These are phyloP conservation scores for Paramuricea clavata DNA, from an alignment of 92 coral and sea anemone genomes.

Conservation along the genomic window DNA sequence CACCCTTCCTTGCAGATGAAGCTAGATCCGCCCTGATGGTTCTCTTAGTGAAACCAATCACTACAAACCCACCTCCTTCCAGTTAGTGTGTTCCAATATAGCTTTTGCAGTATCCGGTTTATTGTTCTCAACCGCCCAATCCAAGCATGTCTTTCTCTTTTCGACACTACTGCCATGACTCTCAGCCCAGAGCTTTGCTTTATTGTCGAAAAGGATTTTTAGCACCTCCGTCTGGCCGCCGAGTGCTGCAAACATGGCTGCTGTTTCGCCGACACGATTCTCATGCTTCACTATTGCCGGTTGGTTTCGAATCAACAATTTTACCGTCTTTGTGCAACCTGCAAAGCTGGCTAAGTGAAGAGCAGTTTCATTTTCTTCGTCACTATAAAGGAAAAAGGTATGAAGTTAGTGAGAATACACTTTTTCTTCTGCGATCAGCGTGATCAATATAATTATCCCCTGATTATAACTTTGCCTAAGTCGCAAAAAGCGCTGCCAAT, in stretches of 20 bases:
- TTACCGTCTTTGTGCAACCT: not conserved
- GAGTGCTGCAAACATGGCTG: slow-evolving; percentile 44
- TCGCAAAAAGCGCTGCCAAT: too few species aligned
- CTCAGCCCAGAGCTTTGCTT: not conserved
- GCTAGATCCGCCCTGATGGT: too few species aligned
- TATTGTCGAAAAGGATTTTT: not conserved
- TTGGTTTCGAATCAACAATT: not conserved
- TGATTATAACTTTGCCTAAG: too few species aligned
- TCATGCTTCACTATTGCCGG: not conserved
- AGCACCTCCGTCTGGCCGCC: slow-evolving; percentile 7
- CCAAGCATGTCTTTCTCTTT: slow-evolving; percentile 15
- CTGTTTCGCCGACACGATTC: slow-evolving; percentile 33
- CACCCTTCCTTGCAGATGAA: too few species aligned
- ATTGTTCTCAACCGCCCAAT: slow-evolving; percentile 34
- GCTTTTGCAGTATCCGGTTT: not conserved
- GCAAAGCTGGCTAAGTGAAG: slow-evolving; percentile 16
- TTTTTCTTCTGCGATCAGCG: too few species aligned
- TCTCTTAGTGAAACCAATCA: not conserved
- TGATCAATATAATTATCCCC: too few species aligned
- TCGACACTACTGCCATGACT: not conserved
- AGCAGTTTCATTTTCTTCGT: slow-evolving; percentile 36
- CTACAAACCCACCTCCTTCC: slow-evolving; percentile 14
- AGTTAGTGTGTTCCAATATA: not conserved
- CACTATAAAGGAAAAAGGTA: not conserved
- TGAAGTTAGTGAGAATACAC: not conserved